Evolutionary conservation across 2,888 invertebrate genomes (phyloP), one percentile per base, ranked within the genome.

Genomic region (Ichneumon xanthorius): DNA sequence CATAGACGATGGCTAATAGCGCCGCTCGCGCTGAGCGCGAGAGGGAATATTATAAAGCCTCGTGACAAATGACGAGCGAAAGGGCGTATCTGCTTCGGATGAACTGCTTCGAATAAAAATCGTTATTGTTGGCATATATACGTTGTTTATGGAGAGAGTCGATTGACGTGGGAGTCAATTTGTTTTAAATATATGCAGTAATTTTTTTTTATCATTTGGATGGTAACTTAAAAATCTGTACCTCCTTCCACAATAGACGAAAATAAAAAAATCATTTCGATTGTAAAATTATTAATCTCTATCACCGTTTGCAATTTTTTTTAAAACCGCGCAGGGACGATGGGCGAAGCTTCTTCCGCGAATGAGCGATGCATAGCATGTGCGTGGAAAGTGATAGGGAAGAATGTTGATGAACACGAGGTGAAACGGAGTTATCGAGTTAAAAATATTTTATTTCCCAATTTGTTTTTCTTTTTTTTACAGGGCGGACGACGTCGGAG

Each of bases 1-100:
- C 33, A 53, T 63, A 61, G 37, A 55, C 22, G 63, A 6, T n/a
- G 33, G 63, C 63, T 63, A 63, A 63, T 63, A 63, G 33, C 16
- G 30, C 11, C 9, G 26, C 61, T 61, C 26, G 2, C 30, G 30
- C n/a, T 0, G 16, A 33, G 16, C 5, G n/a, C 63, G 30, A 58
- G 30, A 63, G 63, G 30, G 63, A 63, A 30, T 33, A 16, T 63
- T 30, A 63, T 30, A 33, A 33, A 63, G 63, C 16, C 63, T 33
- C 30, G 30, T 30, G 63, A 30, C 30, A 63, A 63, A 63, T 63
- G 16, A 33, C 16, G 63, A 6, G 33, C 11, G 16, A 16, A 63
- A 63, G 63, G 16, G 33, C 30, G 30, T 33, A 63, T 63, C 30
- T 33, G n/a, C 33, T 63, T n/a, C 63, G 7, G 63, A 63, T 63